phyloP scores from a whole-genome alignment of 2,113 vertebrate species.

The Erpornis zantholeuca region DNA sequence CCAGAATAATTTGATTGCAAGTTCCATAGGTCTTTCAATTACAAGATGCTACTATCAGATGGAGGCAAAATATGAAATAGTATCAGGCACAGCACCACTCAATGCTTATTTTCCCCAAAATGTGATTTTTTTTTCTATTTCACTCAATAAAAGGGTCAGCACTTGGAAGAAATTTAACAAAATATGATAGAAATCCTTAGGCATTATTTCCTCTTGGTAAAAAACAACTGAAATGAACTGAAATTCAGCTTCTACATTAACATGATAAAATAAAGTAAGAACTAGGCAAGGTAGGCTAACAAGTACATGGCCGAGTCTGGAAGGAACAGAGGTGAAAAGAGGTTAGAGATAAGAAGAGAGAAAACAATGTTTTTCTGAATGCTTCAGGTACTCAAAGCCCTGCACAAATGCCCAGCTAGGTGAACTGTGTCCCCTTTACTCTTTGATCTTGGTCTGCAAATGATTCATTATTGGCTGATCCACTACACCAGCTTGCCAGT shows the following conservation, averaged over 20 bases:
- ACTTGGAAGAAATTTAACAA: neutral
- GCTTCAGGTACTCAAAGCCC: neutral
- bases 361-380: neutral
- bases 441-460: neutral
- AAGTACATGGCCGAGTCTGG: neutral
- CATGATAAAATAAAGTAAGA: neutral
- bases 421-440: neutral
- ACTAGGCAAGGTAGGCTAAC: neutral
- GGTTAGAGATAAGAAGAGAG: neutral
- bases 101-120: neutral
- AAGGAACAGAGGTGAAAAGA: neutral
- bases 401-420: neutral
- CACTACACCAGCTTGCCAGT: neutral
- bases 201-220: neutral
- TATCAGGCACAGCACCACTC: neutral
- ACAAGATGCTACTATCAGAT: neutral
- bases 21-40: neutral
- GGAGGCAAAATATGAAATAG: neutral
- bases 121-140: neutral
- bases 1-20: neutral
- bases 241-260: neutral
- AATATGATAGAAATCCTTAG: neutral
- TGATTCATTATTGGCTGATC: neutral
- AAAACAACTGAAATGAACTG: neutral
- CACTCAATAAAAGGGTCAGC: neutral